Conservation (phyloP, 2,888 invertebrate species). For the Diadegma fenestrale region DNA sequence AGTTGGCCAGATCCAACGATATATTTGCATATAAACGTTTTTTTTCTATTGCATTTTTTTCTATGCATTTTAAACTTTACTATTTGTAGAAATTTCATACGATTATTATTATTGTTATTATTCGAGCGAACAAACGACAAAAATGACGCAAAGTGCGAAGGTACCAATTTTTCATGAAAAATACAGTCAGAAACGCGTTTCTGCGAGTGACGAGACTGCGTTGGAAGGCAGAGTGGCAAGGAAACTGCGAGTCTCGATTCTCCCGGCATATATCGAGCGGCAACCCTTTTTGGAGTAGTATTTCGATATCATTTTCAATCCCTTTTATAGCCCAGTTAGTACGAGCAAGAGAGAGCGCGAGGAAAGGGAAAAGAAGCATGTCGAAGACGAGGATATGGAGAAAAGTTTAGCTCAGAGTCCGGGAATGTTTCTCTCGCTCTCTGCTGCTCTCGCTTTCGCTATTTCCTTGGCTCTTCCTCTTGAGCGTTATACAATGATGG, state of each 20-base stretch:
- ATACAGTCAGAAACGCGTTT: neutral
- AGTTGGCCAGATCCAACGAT: neutral
- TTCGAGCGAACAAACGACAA: neutral
- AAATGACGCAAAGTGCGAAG: neutral
- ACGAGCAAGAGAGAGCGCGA: neutral
- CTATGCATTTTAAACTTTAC: no score
- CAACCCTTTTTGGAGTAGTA: slow-evolving; percentile 52
- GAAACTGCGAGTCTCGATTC: slow-evolving; percentile 43
- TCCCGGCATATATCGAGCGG: slow-evolving; percentile 34
- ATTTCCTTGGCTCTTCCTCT: neutral
- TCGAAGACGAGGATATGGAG: slow-evolving; percentile 40
- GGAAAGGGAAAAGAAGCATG: neutral
- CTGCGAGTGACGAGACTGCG: neutral
- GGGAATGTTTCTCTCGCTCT: slow-evolving; percentile 14
- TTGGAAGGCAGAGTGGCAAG: neutral
- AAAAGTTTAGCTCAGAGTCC: slow-evolving; percentile 34
- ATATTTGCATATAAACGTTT: no score
- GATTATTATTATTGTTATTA: neutral
- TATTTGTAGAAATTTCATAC: neutral
- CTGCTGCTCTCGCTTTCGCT: slow-evolving; percentile 13
- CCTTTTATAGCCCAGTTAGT: slow-evolving; percentile 38
- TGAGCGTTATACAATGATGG: slow-evolving; percentile 33
- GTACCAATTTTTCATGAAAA: slow-evolving; percentile 2
- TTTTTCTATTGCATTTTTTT: no score
- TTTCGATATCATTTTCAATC: slow-evolving; percentile 59